Conservation (phyloP, 2,113 vertebrate genomes). For the Grammomys dolichurus region DNA sequence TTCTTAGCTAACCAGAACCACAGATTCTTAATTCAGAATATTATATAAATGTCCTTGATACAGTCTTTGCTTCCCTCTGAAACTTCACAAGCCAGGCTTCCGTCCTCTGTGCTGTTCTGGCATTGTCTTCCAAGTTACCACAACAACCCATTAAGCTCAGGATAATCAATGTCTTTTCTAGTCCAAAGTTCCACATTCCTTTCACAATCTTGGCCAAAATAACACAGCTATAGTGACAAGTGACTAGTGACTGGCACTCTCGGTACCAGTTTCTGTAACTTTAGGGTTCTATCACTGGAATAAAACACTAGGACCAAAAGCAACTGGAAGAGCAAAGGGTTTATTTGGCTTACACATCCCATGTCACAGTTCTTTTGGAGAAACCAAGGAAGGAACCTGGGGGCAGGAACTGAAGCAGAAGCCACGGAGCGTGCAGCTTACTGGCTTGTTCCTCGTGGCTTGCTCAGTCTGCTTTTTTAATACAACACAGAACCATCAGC, state of each 20-base stretch:
- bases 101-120: neutral
- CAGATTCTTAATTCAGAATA: neutral
- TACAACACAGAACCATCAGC: neutral
- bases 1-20: neutral
- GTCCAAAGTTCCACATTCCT: neutral
- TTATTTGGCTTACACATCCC: neutral
- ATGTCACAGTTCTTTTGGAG: neutral
- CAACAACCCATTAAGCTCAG: neutral
- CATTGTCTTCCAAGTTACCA: neutral
- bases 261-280: neutral
- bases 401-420: neutral
- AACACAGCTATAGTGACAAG: neutral
- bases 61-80: neutral
- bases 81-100: neutral
- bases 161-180: neutral
- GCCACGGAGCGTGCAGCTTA: neutral
- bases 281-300: neutral
- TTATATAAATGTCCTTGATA: neutral
- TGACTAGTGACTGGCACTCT: neutral
- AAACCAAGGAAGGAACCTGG: neutral
- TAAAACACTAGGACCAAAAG: neutral
- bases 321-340: neutral
- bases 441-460: neutral
- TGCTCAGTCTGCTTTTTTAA: neutral
- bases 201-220: neutral